A percentile compares a stretch with the other conserved stretches of the same genome.
Conservation (phyloP, 2,113 vertebrate species). For the Oxyura jamaicensis region DNA sequence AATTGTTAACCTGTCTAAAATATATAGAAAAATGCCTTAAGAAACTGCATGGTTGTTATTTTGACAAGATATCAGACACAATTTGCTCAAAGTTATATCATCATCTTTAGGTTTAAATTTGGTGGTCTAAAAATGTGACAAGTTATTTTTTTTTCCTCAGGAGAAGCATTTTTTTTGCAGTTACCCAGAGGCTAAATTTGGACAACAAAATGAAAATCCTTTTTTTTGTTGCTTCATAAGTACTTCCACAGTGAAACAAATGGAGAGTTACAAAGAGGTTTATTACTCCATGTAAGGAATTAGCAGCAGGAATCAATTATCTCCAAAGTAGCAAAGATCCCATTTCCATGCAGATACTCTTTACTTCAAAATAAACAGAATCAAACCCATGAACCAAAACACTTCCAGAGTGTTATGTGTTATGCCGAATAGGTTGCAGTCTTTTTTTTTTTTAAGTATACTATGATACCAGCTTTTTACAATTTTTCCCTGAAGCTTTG, state of each 20-base stretch:
- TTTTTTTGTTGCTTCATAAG: background rate
- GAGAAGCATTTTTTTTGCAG: background rate
- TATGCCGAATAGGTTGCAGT: background rate
- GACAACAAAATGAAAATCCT: background rate
- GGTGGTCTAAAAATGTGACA: background rate
- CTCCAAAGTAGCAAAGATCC: constrained; percentile 55
- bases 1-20: background rate
- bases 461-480: background rate
- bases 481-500: background rate
- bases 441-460: background rate
- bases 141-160: background rate
- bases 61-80: background rate
- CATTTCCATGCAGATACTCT: constrained; percentile 38
- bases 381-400: background rate
- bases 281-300: constrained; percentile 38
- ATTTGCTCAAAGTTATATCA: background rate
- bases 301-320: constrained; percentile 52
- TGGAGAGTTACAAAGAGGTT: constrained; percentile 41
- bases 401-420: background rate
- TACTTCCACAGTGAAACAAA: constrained; percentile 51
- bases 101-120: background rate
- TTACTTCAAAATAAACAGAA: constrained; percentile 32
- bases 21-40: background rate
- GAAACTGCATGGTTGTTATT: background rate
- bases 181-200: constrained; percentile 22